A percentile compares a stretch with the other conserved stretches of the same genome.
Evolutionary conservation across 1,140 invertebrate species (phyloP).

Genomic region (Saccostrea cuccullata): DNA sequence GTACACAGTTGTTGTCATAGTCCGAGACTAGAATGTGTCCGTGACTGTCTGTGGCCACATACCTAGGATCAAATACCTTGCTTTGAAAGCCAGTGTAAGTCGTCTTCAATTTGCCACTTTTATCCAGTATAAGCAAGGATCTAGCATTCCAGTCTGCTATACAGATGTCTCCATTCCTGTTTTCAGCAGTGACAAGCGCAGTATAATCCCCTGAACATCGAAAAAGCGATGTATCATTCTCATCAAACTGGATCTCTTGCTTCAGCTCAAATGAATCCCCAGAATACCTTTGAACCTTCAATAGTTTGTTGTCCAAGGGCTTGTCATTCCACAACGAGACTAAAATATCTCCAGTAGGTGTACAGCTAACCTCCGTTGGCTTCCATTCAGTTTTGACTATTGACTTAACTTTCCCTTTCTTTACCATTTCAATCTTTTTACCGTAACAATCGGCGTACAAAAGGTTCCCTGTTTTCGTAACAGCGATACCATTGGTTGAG

Average conservation of each 20-base stretch:
- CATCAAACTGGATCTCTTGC: background rate
- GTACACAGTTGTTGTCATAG: background rate
- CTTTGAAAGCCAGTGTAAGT: background rate
- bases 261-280: background rate
- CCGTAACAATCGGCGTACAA: background rate
- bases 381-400: background rate
- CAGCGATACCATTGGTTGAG: background rate
- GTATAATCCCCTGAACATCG: background rate
- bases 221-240: background rate
- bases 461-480: background rate
- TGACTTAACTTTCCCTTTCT: background rate
- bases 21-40: slow-evolving; percentile 4
- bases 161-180: slow-evolving; percentile 4
- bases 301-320: background rate
- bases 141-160: background rate
- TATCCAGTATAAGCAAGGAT: background rate
- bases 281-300: background rate
- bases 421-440: background rate
- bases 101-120: background rate
- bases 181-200: background rate
- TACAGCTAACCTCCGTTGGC: background rate
- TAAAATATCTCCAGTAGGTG: background rate
- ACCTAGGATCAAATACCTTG: background rate
- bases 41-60: background rate
- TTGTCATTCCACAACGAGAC: background rate